phyloP scores from a whole-genome alignment of 1,140 invertebrate species.

The Monomorium pharaonis region DNA sequence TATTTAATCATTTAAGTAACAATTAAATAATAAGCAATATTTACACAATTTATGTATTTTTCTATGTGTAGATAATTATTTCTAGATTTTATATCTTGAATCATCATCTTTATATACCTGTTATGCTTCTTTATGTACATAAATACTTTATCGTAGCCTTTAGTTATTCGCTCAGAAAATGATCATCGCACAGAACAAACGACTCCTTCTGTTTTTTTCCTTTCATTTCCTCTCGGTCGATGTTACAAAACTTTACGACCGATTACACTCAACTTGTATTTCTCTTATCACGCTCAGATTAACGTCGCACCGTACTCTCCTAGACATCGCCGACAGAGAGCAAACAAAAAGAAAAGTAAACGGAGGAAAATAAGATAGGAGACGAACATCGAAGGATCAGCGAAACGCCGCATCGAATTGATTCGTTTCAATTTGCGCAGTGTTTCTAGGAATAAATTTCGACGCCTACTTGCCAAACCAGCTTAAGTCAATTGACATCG shows the following conservation, averaged over 20 bases:
- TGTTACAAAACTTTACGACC: slow-evolving; percentile 16
- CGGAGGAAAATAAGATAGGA: slow-evolving; percentile 35
- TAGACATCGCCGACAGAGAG: slow-evolving; percentile 5
- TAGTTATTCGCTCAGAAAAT: neutral
- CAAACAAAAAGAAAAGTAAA: slow-evolving; percentile 14
- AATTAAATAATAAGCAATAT: no score
- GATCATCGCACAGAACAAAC: slow-evolving; percentile 22
- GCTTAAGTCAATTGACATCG: slow-evolving; percentile 42
- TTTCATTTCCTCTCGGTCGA: neutral
- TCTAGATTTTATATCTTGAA: neutral
- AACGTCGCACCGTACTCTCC: neutral
- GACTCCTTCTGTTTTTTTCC: neutral
- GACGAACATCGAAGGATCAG: slow-evolving; percentile 1
- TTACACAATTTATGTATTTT: no score
- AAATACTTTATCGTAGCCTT: neutral
- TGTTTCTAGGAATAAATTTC: slow-evolving; percentile 48
- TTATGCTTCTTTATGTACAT: neutral
- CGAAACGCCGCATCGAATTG: neutral
- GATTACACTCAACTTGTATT: neutral
- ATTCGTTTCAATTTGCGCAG: slow-evolving; percentile 12
- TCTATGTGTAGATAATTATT: neutral
- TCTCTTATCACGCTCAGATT: slow-evolving; percentile 29
- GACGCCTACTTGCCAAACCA: neutral
- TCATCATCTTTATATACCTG: neutral
- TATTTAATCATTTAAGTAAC: no score